Evolutionary conservation across 2,888 invertebrate species (phyloP).

Genomic region (Tineola bisselliella): DNA sequence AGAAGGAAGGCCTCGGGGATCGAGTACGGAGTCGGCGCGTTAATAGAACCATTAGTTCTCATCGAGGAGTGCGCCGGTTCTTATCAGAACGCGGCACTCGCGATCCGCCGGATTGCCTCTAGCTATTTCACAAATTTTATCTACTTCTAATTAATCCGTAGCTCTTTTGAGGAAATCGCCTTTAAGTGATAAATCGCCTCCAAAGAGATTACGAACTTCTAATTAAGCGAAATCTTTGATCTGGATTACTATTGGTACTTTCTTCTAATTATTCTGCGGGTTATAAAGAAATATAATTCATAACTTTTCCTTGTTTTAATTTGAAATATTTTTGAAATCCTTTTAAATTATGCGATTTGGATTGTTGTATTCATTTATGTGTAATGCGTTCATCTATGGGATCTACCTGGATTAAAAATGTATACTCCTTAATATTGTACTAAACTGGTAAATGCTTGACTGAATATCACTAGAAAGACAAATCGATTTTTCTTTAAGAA

Average conservation of each 20-base stretch:
- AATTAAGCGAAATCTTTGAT: conserved; percentile 50
- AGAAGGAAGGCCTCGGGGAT: conserved; percentile 24
- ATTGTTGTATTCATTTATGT: not conserved
- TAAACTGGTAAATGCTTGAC: not conserved
- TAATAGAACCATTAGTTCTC: conserved; percentile 54
- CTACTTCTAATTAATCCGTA: conserved; percentile 58
- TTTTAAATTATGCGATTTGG: not conserved
- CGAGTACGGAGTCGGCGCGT: conserved; percentile 27
- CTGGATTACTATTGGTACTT: conserved; percentile 25
- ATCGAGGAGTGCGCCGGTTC: conserved; percentile 30
- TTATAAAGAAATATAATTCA: not conserved
- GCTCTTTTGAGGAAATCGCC: conserved; percentile 49
- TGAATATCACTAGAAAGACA: not conserved
- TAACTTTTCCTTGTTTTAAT: not conserved
- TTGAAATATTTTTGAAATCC: too few relatives aligned
- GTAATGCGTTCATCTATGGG: too few relatives aligned
- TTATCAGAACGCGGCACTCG: conserved; percentile 54
- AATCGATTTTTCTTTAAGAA: not conserved
- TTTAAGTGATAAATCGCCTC: conserved; percentile 54
- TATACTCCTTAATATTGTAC: too few relatives aligned
- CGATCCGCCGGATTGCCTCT: conserved; percentile 28
- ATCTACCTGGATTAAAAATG: too few relatives aligned
- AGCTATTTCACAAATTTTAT: conserved; percentile 59
- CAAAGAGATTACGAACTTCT: conserved; percentile 46
- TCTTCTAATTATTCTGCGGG: conserved; percentile 8